Conservation (phyloP, 2,888 invertebrate genomes). For the Bombylius discolor region DNA sequence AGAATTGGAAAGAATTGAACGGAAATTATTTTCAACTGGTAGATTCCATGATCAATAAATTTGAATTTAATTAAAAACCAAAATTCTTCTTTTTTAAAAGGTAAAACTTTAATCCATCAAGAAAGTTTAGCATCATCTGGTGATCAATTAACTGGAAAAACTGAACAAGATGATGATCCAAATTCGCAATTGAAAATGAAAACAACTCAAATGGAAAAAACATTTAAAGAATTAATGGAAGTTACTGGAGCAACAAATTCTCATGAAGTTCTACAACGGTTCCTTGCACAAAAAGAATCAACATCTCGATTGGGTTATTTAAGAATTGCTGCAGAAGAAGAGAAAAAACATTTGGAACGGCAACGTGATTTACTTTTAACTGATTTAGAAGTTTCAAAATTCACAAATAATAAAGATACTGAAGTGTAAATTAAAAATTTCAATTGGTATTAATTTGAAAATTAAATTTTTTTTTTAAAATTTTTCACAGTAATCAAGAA, state of each 20-base stretch:
- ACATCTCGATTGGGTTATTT: constrained; percentile 55
- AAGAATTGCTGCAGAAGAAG: constrained; percentile 56
- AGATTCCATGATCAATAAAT: constrained; percentile 9
- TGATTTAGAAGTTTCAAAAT: constrained; percentile 64
- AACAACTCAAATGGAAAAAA: constrained; percentile 43
- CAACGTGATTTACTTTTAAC: constrained; percentile 49
- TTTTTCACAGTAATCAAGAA: constrained; percentile 49
- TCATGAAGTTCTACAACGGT: constrained; percentile 60
- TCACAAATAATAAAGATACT: constrained; percentile 64
- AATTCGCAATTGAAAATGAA: constrained; percentile 26
- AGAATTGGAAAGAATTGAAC: constrained; percentile 64
- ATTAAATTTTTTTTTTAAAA: constrained; percentile 2
- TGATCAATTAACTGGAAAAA: constrained; percentile 32
- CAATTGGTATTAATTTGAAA: not conserved
- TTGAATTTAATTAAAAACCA: not conserved
- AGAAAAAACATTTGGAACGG: constrained; percentile 56
- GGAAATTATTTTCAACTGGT: constrained; percentile 57
- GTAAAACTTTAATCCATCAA: constrained; percentile 39
- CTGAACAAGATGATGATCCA: constrained; percentile 30
- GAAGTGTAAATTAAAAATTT: constrained; percentile 50
- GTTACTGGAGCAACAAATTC: constrained; percentile 64
- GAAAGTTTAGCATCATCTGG: constrained; percentile 45
- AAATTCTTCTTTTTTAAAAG: constrained; percentile 10
- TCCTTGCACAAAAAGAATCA: constrained; percentile 60
- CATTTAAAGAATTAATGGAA: constrained; percentile 61